These are phyloP conservation scores for Melanocharis versteri DNA, from an alignment of 2,113 vertebrate species.

Conservation along the genomic window DNA sequence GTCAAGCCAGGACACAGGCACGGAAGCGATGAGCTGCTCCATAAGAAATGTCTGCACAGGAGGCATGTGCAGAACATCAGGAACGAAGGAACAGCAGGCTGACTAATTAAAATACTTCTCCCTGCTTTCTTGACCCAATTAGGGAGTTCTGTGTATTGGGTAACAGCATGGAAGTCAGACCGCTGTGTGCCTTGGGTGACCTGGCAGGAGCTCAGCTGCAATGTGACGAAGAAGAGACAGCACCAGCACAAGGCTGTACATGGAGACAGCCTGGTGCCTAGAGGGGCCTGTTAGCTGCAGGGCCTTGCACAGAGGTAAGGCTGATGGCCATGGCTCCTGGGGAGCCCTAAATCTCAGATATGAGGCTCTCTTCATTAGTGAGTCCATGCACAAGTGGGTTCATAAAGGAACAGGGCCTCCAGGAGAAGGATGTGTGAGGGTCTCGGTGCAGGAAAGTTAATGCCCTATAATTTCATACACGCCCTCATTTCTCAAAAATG, in stretches of 20 bases:
- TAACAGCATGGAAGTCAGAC: neutral
- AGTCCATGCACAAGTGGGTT: neutral
- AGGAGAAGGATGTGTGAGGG: neutral
- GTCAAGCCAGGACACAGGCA: neutral
- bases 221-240: neutral
- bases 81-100: neutral
- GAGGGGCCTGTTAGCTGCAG: neutral
- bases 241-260: neutral
- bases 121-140: neutral
- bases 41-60: neutral
- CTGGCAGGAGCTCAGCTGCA: neutral
- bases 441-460: neutral
- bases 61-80: neutral
- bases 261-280: neutral
- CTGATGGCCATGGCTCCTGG: neutral
- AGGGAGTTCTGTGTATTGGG: neutral
- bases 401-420: neutral
- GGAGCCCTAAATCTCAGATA: neutral
- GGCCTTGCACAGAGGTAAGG: neutral
- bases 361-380: neutral
- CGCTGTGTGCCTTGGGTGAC: neutral
- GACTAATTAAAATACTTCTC: neutral
- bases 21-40: accelerated
- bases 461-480: neutral
- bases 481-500: neutral